Base-by-base conservation (phyloP, 2,113 vertebrate genomes). In the Microcebus ravelobensis region DNA sequence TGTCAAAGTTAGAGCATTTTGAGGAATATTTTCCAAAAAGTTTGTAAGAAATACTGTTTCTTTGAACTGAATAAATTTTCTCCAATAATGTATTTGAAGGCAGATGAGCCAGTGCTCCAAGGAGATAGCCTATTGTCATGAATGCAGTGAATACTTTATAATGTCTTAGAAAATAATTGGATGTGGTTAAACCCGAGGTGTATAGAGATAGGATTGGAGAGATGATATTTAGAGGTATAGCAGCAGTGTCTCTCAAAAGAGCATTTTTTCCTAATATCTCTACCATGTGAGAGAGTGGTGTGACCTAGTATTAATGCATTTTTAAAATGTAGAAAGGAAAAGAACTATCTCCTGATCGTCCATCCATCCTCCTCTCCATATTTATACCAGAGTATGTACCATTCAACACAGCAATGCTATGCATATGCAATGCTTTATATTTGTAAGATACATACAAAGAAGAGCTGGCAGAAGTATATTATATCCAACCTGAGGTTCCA, bases 21-120 rank as follows among this genome's bases (percentile, higher is more conserved):
- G 73, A 87, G 73, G 55, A 96, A n/a, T 48, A 82, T 96, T 93
- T 93, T 92, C 79, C 31, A 94, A 73, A 89, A 96, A 89, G 21
- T 76, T 81, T 88, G 6, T 55, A 87, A 88, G 79, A 96, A 95
- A 90, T 96, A 63, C 20, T 82, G n/a, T 48, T 63, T 31, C 71
- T 73, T 74, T 92, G 48, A 92, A 81, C 3, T 17, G 81, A 92
- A 94, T 92, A 77, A 23, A 73, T 85, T 91, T 94, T 79, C 50
- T 77, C 13, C 61, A n/a, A 5, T 89, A 27, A 82, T 55, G 79
- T 96, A 91, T 96, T 84, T 85, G 80, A 84, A 93, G 34, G 50
- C 34, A 42, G 34, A 96, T 74, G 36, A 91, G 34, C 31, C 17
- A 34, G 17, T 91, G 48, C n/a, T 74, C 80, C 55, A 45, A 80